Percentiles rank a stretch among this genome's conserved stretches.
Evolutionary conservation across 2,797 vertebrate species (phyloP).

Genomic region (Hemibagrus guttatus): DNA sequence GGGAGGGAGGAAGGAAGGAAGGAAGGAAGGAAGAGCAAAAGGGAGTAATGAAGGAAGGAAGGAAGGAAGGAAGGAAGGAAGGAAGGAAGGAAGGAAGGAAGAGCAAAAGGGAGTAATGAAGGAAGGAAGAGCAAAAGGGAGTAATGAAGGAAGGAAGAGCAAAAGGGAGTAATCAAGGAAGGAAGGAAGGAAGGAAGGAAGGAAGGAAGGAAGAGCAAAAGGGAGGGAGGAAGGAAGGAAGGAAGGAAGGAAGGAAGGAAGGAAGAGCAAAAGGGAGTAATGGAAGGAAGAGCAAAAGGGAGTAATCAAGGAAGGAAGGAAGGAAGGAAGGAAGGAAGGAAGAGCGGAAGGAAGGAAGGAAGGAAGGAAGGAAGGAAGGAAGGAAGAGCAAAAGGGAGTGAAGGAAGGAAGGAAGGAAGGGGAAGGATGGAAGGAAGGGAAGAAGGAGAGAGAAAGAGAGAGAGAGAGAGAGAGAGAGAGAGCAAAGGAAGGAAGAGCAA

Average conservation of each 20-base stretch:
- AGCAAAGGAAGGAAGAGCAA: no score
- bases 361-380: neutral
- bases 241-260: neutral
- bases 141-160: no score
- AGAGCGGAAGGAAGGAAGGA: neutral
- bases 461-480: no score
- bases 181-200: neutral
- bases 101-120: neutral
- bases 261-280: neutral
- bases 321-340: neutral
- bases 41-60: no score
- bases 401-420: neutral
- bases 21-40: neutral
- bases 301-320: neutral
- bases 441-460: no score
- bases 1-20: neutral
- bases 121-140: no score
- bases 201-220: no score
- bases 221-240: no score
- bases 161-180: no score
- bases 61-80: no score
- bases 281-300: fast-evolving
- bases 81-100: neutral
- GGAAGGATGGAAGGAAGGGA: neutral
- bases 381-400: neutral